These are phyloP conservation scores for Psophia crepitans DNA, from an alignment of 2,113 vertebrate species.

Conservation along the genomic window DNA sequence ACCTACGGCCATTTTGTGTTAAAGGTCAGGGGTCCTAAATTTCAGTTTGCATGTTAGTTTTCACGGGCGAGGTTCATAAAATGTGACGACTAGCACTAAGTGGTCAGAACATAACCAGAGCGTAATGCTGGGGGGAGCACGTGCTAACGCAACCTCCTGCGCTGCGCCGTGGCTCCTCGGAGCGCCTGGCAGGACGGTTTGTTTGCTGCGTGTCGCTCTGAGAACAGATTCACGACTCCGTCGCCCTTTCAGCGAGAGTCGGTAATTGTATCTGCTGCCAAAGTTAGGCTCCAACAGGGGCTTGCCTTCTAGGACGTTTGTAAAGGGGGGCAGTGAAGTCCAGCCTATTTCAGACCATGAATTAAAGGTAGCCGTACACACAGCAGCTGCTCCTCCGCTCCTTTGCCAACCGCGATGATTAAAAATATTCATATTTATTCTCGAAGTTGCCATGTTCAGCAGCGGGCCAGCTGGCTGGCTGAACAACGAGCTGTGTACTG, in stretches of 20 bases:
- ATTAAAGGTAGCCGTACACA: neutral
- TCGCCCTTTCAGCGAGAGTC: neutral
- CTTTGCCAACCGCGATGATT: slow-evolving; percentile 21
- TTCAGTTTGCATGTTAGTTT: slow-evolving; percentile 32
- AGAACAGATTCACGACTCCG: neutral
- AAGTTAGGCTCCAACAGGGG: neutral
- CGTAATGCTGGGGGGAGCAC: neutral
- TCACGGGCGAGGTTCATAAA: slow-evolving; percentile 30
- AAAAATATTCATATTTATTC: slow-evolving; percentile 57
- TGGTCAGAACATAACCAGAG: neutral
- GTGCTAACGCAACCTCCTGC: neutral
- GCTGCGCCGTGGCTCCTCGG: neutral
- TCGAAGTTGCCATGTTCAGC: slow-evolving; percentile 6
- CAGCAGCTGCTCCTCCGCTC: slow-evolving; percentile 22
- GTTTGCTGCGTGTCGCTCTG: neutral
- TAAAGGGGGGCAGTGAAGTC: neutral
- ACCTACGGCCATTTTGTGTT: slow-evolving; percentile 51
- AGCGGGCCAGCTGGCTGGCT: neutral
- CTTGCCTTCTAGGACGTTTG: neutral
- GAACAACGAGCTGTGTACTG: neutral
- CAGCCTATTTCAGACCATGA: neutral
- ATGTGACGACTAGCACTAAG: neutral
- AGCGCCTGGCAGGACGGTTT: neutral
- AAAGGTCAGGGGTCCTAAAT: slow-evolving; percentile 67
- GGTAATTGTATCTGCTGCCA: neutral